These are phyloP conservation scores for Ceratina japonica DNA, from an alignment of 1,140 invertebrate genomes.

Conservation along the genomic window DNA sequence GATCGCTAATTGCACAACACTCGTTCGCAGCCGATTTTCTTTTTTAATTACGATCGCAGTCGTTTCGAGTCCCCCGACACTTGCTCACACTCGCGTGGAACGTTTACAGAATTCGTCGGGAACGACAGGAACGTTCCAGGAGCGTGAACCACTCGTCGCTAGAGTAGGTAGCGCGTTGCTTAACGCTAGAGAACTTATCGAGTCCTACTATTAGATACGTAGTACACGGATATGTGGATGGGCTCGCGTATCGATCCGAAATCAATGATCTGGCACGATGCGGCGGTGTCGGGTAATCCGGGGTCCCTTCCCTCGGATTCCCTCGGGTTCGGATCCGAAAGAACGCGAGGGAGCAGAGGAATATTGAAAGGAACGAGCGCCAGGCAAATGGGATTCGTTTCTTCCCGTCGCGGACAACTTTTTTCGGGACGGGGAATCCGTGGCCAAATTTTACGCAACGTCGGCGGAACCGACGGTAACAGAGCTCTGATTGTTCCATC, in stretches of 20 bases:
- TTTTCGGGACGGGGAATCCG: not conserved
- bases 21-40: too few species aligned
- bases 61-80: too few species aligned
- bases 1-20: too few species aligned
- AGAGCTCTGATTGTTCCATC: slow-evolving; percentile 28
- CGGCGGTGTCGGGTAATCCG: not conserved
- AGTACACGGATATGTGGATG: slow-evolving; percentile 62
- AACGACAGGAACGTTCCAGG: not conserved
- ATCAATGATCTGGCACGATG: slow-evolving; percentile 48
- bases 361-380: slow-evolving; percentile 13
- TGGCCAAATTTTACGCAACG: slow-evolving; percentile 2
- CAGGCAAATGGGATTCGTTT: slow-evolving; percentile 23
- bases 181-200: slow-evolving; percentile 59
- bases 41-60: too few species aligned
- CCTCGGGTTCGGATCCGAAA: not conserved
- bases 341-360: not conserved
- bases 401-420: not conserved
- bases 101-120: not conserved
- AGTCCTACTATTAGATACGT: slow-evolving; percentile 60
- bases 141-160: not conserved
- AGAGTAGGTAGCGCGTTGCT: not conserved
- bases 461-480: not conserved
- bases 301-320: not conserved
- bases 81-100: too few species aligned
- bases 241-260: slow-evolving; percentile 47